Evolutionary conservation across 2,797 vertebrate genomes (phyloP).

Genomic region (Sebastiscus tertius): DNA sequence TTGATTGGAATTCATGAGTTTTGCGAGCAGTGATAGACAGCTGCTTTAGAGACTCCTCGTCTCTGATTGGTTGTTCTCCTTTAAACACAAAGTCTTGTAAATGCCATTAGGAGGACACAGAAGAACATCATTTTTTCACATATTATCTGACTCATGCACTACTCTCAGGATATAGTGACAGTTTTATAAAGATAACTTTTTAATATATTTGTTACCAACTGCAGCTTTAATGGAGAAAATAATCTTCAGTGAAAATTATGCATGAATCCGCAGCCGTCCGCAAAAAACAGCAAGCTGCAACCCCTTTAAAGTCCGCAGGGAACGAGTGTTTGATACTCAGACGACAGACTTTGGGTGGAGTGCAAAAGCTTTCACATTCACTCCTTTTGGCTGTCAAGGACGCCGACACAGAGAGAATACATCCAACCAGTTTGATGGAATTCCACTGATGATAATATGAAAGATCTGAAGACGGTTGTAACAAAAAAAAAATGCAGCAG

Average conservation of each 20-base stretch:
- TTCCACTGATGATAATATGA: background rate
- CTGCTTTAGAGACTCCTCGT: too few species aligned
- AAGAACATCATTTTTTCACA: too few species aligned
- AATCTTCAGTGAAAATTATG: background rate
- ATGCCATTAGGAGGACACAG: too few species aligned
- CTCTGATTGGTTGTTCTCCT: too few species aligned
- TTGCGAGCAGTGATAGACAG: too few species aligned
- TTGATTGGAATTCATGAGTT: too few species aligned
- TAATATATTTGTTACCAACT: too few species aligned
- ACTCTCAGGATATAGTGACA: too few species aligned
- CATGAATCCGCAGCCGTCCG: background rate
- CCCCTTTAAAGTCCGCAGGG: background rate
- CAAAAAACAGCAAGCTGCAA: background rate
- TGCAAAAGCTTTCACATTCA: background rate
- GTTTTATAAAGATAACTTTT: too few species aligned
- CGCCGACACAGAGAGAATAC: background rate
- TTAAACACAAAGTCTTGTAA: too few species aligned
- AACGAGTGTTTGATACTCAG: background rate
- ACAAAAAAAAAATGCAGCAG: background rate
- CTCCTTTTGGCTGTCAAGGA: background rate
- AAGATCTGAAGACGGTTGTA: background rate
- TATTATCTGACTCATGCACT: too few species aligned
- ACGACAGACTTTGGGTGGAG: background rate
- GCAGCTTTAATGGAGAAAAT: background rate
- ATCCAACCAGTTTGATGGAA: background rate